Conservation (phyloP, 30 jellyfish, hydroid and myxozoan genomes). For the Aurelia sp. region DNA sequence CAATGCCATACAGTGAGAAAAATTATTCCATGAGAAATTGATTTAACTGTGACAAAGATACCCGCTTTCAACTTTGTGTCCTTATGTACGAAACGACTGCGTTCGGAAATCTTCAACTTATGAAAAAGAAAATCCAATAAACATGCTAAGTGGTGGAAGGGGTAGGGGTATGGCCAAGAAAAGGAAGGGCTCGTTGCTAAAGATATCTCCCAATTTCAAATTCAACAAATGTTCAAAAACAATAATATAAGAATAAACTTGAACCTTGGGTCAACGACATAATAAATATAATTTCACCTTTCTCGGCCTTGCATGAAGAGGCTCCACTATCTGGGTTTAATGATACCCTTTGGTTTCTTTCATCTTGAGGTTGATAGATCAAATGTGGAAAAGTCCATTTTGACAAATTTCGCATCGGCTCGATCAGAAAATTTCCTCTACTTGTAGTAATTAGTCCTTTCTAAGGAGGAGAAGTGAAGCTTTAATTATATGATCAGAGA, state of each 20-base stretch:
- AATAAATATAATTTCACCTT: constrained; percentile 1
- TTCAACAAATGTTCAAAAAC: too few species aligned
- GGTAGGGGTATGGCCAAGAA: too few species aligned
- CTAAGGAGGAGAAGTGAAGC: constrained; percentile 22
- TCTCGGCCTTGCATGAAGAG: constrained; percentile 49
- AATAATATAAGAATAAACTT: too few species aligned
- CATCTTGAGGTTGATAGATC: constrained; percentile 70
- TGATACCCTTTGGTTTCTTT: background rate
- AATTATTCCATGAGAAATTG: constrained; percentile 12
- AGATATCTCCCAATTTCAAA: too few species aligned
- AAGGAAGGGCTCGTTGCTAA: too few species aligned
- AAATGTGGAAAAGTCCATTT: constrained; percentile 69
- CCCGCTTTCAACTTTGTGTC: constrained; percentile 1
- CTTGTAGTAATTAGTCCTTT: constrained; percentile 58
- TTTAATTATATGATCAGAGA: too few species aligned
- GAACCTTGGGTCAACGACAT: too few species aligned
- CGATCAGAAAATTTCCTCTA: constrained; percentile 58
- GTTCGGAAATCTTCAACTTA: too few species aligned
- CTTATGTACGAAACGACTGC: too few species aligned
- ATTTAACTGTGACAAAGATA: constrained; percentile 21
- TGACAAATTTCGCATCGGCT: constrained; percentile 77
- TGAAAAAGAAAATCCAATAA: too few species aligned
- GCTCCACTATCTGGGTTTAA: background rate
- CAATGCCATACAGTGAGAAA: too few species aligned
- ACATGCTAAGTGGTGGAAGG: too few species aligned